Evolutionary conservation across 2,888 invertebrate species (phyloP).

Genomic region (Synanthedon vespiformis): DNA sequence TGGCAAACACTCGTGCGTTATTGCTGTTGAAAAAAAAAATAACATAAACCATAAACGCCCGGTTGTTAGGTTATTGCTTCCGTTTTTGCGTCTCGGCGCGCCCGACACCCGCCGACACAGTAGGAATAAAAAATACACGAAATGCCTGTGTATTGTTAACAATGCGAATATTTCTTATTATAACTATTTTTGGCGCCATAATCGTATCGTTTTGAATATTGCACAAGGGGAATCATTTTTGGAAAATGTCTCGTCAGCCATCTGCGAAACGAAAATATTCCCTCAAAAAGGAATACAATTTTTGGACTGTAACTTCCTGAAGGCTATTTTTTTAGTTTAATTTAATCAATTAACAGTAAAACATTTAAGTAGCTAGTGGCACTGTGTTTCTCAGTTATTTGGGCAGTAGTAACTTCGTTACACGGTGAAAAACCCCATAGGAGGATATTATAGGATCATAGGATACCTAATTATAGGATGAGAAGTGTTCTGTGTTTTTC

Average conservation of each 20-base stretch:
- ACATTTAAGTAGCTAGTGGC: too few relatives aligned
- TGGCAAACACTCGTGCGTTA: not conserved
- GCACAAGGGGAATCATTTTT: not conserved
- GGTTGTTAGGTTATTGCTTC: not conserved
- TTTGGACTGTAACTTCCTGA: too few relatives aligned
- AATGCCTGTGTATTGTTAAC: conserved; percentile 8
- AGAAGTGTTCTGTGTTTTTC: too few relatives aligned
- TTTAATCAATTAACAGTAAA: too few relatives aligned
- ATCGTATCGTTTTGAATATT: not conserved
- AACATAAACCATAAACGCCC: not conserved
- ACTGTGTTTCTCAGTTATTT: too few relatives aligned
- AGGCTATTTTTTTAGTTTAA: too few relatives aligned
- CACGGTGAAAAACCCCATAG: too few relatives aligned
- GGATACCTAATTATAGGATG: too few relatives aligned
- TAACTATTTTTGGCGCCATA: conserved; percentile 6
- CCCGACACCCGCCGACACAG: not conserved
- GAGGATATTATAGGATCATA: too few relatives aligned
- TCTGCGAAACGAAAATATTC: too few relatives aligned
- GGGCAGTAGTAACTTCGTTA: too few relatives aligned
- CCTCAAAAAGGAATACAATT: too few relatives aligned
- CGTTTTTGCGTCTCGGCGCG: not conserved
- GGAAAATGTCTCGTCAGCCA: not conserved
- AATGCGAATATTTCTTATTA: conserved; percentile 7
- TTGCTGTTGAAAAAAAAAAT: not conserved
- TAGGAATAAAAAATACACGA: conserved; percentile 2